phyloP scores from a whole-genome alignment of 2,113 vertebrate species.

The Colinus virginianus region DNA sequence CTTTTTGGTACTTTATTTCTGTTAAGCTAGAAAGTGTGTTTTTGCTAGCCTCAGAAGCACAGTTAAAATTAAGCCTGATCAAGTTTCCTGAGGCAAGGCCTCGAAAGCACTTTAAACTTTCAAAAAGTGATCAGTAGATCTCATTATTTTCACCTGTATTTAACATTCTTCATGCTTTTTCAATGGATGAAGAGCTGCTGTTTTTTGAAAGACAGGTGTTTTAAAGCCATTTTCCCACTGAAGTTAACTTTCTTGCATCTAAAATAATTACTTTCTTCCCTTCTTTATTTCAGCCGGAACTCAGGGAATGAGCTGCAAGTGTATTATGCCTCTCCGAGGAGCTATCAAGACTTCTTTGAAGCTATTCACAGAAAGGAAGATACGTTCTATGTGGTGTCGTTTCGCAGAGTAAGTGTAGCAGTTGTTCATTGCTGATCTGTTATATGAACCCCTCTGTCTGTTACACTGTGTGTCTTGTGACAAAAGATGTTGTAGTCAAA shows the following conservation, averaged over 20 bases:
- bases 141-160: background rate
- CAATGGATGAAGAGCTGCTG: background rate
- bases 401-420: slow-evolving; percentile 89
- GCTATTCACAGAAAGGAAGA: slow-evolving; percentile 90
- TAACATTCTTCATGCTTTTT: background rate
- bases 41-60: background rate
- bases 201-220: background rate
- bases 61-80: background rate
- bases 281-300: slow-evolving; percentile 74
- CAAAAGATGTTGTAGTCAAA: background rate
- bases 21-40: background rate
- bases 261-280: background rate
- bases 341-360: slow-evolving; percentile 91
- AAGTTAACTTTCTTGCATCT: background rate
- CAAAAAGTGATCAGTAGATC: background rate
- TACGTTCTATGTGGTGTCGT: slow-evolving; percentile 96
- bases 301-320: slow-evolving; percentile 91
- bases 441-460: background rate
- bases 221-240: background rate
- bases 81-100: background rate
- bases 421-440: background rate
- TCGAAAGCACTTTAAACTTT: background rate
- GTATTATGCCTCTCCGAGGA: slow-evolving; percentile 89
- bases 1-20: background rate
- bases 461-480: background rate